A percentile compares a stretch with the other conserved stretches of the same genome.
These are phyloP conservation scores for Brachypodius melanocephalos DNA, from an alignment of 2,113 vertebrate species.

Conservation along the genomic window DNA sequence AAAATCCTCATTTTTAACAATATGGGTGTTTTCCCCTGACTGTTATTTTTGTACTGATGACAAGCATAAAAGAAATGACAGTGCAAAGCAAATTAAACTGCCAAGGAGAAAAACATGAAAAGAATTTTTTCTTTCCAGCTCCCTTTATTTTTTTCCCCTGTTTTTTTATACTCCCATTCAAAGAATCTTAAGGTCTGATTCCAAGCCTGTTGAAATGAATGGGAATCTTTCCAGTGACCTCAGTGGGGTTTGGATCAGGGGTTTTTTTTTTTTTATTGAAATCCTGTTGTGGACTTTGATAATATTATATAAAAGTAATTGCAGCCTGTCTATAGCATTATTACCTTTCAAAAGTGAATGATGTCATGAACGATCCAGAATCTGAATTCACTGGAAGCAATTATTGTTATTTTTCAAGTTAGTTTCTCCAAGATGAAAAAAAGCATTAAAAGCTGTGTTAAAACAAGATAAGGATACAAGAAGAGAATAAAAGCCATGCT, in stretches of 20 bases:
- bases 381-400: neutral
- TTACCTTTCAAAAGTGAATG: neutral
- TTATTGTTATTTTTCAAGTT: constrained; percentile 17
- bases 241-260: neutral
- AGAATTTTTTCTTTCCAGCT: constrained; percentile 21
- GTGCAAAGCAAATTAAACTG: neutral
- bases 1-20: neutral
- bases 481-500: neutral
- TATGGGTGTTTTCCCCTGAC: neutral
- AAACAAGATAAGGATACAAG: constrained; percentile 28
- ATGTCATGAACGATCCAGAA: neutral
- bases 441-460: neutral
- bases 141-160: neutral
- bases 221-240: constrained; percentile 24
- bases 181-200: neutral
- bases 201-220: neutral
- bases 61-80: neutral
- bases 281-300: neutral
- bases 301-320: constrained; percentile 16
- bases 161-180: constrained; percentile 12
- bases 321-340: neutral
- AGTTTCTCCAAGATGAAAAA: constrained; percentile 22
- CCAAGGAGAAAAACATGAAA: neutral
- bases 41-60: neutral
- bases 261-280: neutral